Conservation (phyloP, 2,113 vertebrate species). For the Danionella cerebrum region DNA sequence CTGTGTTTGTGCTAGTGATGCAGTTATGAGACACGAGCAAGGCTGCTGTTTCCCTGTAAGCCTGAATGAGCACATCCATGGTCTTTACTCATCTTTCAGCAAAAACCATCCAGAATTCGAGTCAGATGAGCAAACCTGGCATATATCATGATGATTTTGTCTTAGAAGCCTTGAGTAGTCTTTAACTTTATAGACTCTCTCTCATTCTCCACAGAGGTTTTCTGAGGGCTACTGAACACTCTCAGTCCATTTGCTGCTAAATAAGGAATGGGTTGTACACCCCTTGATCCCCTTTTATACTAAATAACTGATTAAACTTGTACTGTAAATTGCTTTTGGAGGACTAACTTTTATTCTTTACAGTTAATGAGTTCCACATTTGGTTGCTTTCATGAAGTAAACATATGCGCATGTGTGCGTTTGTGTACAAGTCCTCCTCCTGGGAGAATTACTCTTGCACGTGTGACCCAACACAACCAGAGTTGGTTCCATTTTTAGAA, state of each 20-base stretch:
- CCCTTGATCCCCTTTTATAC: not conserved
- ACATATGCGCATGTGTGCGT: too few species aligned
- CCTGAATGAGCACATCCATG: not conserved
- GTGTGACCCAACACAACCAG: not conserved
- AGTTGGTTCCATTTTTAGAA: not conserved
- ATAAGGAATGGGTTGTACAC: not conserved
- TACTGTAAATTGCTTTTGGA: not conserved
- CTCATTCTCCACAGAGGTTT: not conserved
- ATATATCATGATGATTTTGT: not conserved
- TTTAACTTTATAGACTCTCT: not conserved
- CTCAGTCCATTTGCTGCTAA: not conserved
- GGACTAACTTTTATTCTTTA: not conserved
- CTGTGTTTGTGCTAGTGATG: not conserved
- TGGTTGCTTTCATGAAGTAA: too few species aligned
- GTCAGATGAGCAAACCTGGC: not conserved
- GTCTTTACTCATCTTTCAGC: not conserved
- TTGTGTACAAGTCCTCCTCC: not conserved
- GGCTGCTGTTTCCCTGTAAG: not conserved
- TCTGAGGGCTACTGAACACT: not conserved
- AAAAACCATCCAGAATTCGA: not conserved
- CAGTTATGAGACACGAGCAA: slow-evolving; percentile 2
- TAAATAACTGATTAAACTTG: not conserved
- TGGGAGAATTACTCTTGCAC: not conserved
- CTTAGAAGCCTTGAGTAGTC: not conserved
- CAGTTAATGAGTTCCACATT: too few species aligned